Base-by-base conservation (phyloP, 37 sponge, comb jelly and placozoan species). In the Haliclona indistincta region DNA sequence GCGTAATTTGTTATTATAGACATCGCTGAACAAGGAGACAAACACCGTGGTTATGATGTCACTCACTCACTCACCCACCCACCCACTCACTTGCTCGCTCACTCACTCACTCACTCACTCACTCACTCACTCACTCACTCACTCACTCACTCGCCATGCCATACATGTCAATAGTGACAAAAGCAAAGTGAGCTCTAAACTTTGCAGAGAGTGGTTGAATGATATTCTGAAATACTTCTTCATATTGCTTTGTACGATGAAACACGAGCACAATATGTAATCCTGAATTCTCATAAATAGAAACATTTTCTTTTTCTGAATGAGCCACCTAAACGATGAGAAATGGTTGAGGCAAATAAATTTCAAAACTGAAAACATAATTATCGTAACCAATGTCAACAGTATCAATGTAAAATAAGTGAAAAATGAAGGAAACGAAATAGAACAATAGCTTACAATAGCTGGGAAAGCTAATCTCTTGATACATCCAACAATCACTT, bases 221-320 rank as follows among this genome's bases (percentile, higher is more conserved):
- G 23, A 66, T 39, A 26, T 66, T 37, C 10, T 66, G 13, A 1
- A 37, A 26, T 0, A 66, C 7, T 37, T 6, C 40, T 15, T 33
- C 38, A 30, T 37, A 35, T 37, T 34, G 38, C 0, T 66, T 37
- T 6, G 67, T 66, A 2, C 25, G 29, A 35, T 66, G 67, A 8
- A 66, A 37, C 38, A 66, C 42, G 13, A 66, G 67, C 67, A 66
- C 67, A 19, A 38, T 26, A 37, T 66, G 38, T 34, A 66, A 37
- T 26, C 34, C 34, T 3, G 67, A 66, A 35, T 66, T 1, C 6
- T 37, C 38, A 25, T 66, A 37, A 0, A 25, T 66, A 35, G 34
- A 10, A 66, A 66, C 40, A 20, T 13, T 26, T 23, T 66, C 67
- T 38, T 35, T 13, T 20, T 35, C 40, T 25, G 67, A 38, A 37